A percentile compares a stretch with the other conserved stretches of the same genome.
These are phyloP conservation scores for Chaetodon auriga DNA, from an alignment of 2,113 vertebrate species.

Conservation along the genomic window DNA sequence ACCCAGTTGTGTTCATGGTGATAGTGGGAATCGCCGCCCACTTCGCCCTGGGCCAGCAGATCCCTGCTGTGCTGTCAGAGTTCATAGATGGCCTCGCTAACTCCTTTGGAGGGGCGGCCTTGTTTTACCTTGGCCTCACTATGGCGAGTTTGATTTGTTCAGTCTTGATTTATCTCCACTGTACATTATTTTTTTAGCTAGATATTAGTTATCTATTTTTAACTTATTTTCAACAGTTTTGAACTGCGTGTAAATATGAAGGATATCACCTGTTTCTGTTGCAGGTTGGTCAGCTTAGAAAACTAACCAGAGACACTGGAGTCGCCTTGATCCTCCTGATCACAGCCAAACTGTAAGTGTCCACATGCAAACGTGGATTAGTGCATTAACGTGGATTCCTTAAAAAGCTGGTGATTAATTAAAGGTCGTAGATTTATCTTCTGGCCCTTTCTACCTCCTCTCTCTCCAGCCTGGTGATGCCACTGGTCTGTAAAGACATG, in stretches of 20 bases:
- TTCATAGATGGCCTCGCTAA: slow-evolving; percentile 95
- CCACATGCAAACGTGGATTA: too few species aligned
- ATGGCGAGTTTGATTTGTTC: slow-evolving; percentile 85
- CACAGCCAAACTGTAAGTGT: slow-evolving; percentile 97
- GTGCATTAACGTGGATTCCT: not conserved
- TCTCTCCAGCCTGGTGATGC: slow-evolving; percentile 90
- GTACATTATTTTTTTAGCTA: too few species aligned
- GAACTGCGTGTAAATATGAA: not conserved
- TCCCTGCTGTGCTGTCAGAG: slow-evolving; percentile 90
- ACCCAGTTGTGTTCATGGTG: slow-evolving; percentile 98
- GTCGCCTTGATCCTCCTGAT: slow-evolving; percentile 96
- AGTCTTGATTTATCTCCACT: not conserved
- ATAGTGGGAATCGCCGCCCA: slow-evolving; percentile 93
- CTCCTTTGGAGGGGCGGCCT: slow-evolving; percentile 94
- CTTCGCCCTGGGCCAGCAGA: slow-evolving; percentile 91
- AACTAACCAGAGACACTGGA: slow-evolving; percentile 91
- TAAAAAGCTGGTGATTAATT: not conserved
- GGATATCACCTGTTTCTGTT: not conserved
- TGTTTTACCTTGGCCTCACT: slow-evolving; percentile 97
- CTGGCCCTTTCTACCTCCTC: not conserved
- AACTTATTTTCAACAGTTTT: not conserved
- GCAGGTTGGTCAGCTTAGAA: slow-evolving; percentile 91
- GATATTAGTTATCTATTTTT: too few species aligned
- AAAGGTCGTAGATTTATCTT: not conserved
- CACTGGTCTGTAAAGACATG: slow-evolving; percentile 97